Evolutionary conservation across 2,888 invertebrate species (phyloP), one percentile per base, ranked within the genome.

Genomic region (Netelia melanura): DNA sequence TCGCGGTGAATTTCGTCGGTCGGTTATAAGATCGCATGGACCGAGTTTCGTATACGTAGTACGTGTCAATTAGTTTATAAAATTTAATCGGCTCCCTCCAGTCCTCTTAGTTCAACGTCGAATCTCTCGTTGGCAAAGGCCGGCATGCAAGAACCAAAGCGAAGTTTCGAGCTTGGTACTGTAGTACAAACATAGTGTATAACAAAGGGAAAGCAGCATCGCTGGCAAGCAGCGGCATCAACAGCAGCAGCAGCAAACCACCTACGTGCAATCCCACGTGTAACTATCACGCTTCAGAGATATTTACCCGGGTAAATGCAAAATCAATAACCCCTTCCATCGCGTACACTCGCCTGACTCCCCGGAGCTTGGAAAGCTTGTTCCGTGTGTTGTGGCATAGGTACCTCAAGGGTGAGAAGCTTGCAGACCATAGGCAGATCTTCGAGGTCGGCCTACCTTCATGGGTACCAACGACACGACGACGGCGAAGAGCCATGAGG

Each of bases 211-310:
- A 62, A 74, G 79, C 83, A 71, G 74, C 48, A 72, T 23, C 65
- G 58, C 56, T 65, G 68, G 30, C 65, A 70, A 44, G 61, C 56
- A 61, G 65, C 48, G 76, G 61, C 80, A 70, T 74, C 25, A 52
- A 43, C 68, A 44, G 58, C 62, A 72, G 65, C 68, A 61, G 68
- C 74, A 84, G 58, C 58, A 58, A 58, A 58, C 80, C 61, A 85
- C 80, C 86, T 89, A 87, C 87, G 89, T 86, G 90, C 91, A 91
- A 91, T 90, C 87, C 90, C 91, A 91, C 92, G 92, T 91, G 92
- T 90, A 91, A 92, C 91, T 90, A 92, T 92, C 91, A 92, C 91
- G 92, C 92, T 92, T 92, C 92, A 90, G 89, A 90, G 92, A 87
- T 91, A 91, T 91, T 92, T 92, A 92, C 91, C 87, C 86, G 89